These are phyloP conservation scores for Frankliniella fusca DNA, from an alignment of 2,888 invertebrate species.

Conservation along the genomic window DNA sequence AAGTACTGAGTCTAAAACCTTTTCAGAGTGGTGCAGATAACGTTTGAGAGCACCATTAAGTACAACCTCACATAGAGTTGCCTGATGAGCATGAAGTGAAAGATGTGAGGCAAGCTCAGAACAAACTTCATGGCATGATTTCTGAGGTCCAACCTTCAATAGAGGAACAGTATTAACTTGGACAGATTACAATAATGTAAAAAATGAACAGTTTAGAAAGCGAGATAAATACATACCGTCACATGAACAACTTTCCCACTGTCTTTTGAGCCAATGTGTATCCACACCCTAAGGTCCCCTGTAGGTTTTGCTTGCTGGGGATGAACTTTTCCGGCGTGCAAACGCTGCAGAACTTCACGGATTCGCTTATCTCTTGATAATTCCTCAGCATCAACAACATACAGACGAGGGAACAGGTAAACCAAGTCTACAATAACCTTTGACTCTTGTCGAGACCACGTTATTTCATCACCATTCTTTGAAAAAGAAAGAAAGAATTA, in stretches of 20 bases:
- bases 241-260: conserved; percentile 57
- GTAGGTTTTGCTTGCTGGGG: conserved; percentile 54
- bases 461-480: conserved; percentile 50
- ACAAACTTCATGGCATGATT: conserved; percentile 71
- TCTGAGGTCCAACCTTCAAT: conserved; percentile 67
- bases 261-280: conserved; percentile 63
- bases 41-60: conserved; percentile 68
- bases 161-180: conserved; percentile 32
- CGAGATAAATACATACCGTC: conserved; percentile 50
- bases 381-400: conserved; percentile 73
- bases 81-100: conserved; percentile 57
- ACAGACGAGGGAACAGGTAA: conserved; percentile 67
- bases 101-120: conserved; percentile 65
- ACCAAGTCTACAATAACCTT: conserved; percentile 76
- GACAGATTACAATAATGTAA: conserved; percentile 1
- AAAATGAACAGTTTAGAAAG: background rate
- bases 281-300: conserved; percentile 76
- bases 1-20: conserved; percentile 56
- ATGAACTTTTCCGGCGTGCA: conserved; percentile 54
- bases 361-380: conserved; percentile 70
- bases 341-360: conserved; percentile 65
- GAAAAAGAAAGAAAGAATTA: conserved; percentile 34
- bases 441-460: conserved; percentile 64
- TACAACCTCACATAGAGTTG: conserved; percentile 76
- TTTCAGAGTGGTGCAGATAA: conserved; percentile 72